A percentile compares a stretch with the other conserved stretches of the same genome.
Conservation (phyloP, 2,888 invertebrate genomes). For the Crossocerus cetratus region DNA sequence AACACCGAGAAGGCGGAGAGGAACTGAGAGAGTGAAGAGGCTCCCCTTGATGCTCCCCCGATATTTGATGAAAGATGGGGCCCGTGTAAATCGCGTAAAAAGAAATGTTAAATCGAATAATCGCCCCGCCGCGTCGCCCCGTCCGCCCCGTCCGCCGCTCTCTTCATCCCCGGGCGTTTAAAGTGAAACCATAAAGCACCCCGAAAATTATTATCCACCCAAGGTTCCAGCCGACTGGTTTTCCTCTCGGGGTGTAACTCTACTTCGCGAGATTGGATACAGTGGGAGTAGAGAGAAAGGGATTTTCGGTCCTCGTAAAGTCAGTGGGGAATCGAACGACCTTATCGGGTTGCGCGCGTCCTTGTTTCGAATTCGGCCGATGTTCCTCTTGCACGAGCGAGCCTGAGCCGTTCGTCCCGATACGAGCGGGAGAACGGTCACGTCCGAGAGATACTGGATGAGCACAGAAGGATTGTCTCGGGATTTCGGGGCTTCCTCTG, state of each 20-base stretch:
- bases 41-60: constrained; percentile 42
- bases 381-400: constrained; percentile 29
- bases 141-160: not conserved
- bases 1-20: constrained; percentile 31
- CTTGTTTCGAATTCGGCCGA: constrained; percentile 44
- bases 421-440: constrained; percentile 25
- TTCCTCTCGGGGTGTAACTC: not conserved
- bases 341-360: constrained; percentile 5
- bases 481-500: constrained; percentile 16
- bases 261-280: constrained; percentile 13
- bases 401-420: constrained; percentile 9
- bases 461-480: constrained; percentile 46
- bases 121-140: not conserved
- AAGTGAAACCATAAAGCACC: not conserved
- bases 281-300: constrained; percentile 35
- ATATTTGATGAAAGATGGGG: constrained; percentile 27
- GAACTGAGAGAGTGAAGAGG: constrained; percentile 5
- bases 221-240: not conserved
- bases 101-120: constrained; percentile 3
- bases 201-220: constrained; percentile 19
- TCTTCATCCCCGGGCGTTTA: not conserved
- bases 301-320: constrained; percentile 44
- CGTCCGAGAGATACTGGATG: constrained; percentile 34
- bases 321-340: constrained; percentile 16
- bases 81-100: constrained; percentile 31